phyloP scores from a whole-genome alignment of 2,888 invertebrate species.

The Dryocosmus kuriphilus region DNA sequence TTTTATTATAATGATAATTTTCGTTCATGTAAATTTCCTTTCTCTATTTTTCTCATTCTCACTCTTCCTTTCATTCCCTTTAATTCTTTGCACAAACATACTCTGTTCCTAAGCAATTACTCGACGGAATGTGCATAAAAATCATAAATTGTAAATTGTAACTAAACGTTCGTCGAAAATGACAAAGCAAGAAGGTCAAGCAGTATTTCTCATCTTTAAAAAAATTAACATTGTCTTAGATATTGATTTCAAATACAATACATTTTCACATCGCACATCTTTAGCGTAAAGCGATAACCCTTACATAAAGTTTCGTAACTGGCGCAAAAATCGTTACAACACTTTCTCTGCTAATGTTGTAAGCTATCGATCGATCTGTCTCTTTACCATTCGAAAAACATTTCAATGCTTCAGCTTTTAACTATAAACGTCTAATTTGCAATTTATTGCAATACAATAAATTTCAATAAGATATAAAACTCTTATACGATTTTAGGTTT shows the following conservation, averaged over 20 bases:
- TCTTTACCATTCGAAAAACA: conserved; percentile 1
- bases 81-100: conserved; percentile 22
- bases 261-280: not conserved
- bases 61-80: conserved; percentile 35
- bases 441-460: conserved; percentile 3
- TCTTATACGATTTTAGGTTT: not conserved
- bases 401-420: not conserved
- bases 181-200: conserved; percentile 33
- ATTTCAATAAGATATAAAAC: conserved; percentile 3
- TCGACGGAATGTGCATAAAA: conserved; percentile 37
- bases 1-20: conserved; percentile 18
- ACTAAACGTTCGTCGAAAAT: conserved; percentile 28
- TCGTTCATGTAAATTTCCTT: conserved; percentile 29
- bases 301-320: conserved; percentile 27
- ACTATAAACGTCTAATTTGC: not conserved
- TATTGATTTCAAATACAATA: conserved; percentile 23
- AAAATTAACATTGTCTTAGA: conserved; percentile 2
- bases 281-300: conserved; percentile 21
- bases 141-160: conserved; percentile 28
- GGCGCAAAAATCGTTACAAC: conserved; percentile 1
- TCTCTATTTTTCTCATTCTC: conserved; percentile 4
- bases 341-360: not conserved
- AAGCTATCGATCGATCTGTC: not conserved
- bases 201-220: conserved; percentile 33
- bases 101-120: conserved; percentile 23